Base-by-base conservation (phyloP, 1,140 invertebrate genomes). In the Aphelenchoides fujianensis region DNA sequence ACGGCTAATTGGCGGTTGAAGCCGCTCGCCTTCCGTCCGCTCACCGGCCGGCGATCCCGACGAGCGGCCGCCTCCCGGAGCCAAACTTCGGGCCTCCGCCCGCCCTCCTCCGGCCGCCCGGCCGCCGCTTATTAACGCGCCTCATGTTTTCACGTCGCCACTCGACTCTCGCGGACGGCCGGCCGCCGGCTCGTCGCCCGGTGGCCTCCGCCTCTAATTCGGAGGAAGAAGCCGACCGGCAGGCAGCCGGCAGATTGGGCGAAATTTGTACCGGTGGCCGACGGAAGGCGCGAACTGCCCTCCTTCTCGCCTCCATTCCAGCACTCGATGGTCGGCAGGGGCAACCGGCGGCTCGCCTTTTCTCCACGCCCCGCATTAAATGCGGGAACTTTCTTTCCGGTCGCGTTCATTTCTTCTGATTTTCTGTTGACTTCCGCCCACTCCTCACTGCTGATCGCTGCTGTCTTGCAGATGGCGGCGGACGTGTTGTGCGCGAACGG, bases 231-330 rank as follows among this genome's bases (percentile, higher is more conserved):
- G 23, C 41, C 41, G 41, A 12, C 41, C 41, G 41, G 41, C 41
- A 48, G 12, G 12, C 41, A 16, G 12, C 41, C 41, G n/a, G n/a
- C n/a, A n/a, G n/a, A n/a, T n/a, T n/a, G n/a, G n/a, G n/a, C n/a
- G n/a, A 48, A 48, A 48, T 48, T 48, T 48, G 41, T 48, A 48
- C 41, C 41, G 41, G n/a, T n/a, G n/a, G n/a, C n/a, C n/a, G n/a
- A n/a, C n/a, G n/a, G n/a, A n/a, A n/a, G n/a, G n/a, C n/a, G n/a
- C n/a, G n/a, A n/a, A n/a, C n/a, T n/a, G n/a, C n/a, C n/a, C n/a
- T n/a, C n/a, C n/a, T n/a, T n/a, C n/a, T n/a, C n/a, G 41, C 41
- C 41, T 12, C 23, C 41, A 48, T 48, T 48, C 23, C 12, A 12
- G 12, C 41, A 48, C 23, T 48, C 41, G 12, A 48, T 23, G 41